phyloP scores from a whole-genome alignment of 1,140 invertebrate species.

The Ganaspis sp. region DNA sequence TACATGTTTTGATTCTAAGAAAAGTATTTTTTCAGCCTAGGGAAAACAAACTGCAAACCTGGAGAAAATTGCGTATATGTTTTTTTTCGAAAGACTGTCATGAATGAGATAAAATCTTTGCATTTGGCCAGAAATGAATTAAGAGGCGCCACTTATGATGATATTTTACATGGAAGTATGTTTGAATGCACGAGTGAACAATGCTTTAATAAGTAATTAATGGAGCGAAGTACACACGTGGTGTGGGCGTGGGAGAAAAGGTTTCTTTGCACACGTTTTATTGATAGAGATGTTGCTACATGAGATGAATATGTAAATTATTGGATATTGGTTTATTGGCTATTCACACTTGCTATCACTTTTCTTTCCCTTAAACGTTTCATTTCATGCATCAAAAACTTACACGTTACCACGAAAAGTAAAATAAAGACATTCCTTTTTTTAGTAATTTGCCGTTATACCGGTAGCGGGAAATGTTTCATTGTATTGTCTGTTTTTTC shows the following conservation, averaged over 20 bases:
- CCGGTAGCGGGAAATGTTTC: too few species aligned
- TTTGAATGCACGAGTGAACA: constrained; percentile 22
- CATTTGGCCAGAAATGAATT: constrained; percentile 19
- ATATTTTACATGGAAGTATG: constrained; percentile 24
- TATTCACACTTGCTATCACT: too few species aligned
- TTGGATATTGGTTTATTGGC: neutral
- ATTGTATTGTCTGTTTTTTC: too few species aligned
- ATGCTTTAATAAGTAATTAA: constrained; percentile 26
- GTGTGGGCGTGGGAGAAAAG: constrained; percentile 22
- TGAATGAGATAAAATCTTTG: constrained; percentile 26
- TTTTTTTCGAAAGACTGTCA: neutral
- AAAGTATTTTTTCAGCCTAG: neutral
- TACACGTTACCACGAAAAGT: too few species aligned
- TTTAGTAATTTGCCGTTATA: too few species aligned
- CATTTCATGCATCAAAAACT: too few species aligned
- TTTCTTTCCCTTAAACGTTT: too few species aligned
- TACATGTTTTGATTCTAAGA: too few species aligned
- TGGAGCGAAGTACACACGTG: constrained; percentile 16
- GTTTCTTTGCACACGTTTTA: neutral
- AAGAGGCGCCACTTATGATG: constrained; percentile 16
- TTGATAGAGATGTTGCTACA: constrained; percentile 10
- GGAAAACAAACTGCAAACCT: neutral
- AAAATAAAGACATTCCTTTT: too few species aligned
- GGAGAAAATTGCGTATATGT: neutral
- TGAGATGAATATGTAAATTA: neutral